Conservation (phyloP, 2,113 vertebrate species). For the Oreotragus oreotragus region DNA sequence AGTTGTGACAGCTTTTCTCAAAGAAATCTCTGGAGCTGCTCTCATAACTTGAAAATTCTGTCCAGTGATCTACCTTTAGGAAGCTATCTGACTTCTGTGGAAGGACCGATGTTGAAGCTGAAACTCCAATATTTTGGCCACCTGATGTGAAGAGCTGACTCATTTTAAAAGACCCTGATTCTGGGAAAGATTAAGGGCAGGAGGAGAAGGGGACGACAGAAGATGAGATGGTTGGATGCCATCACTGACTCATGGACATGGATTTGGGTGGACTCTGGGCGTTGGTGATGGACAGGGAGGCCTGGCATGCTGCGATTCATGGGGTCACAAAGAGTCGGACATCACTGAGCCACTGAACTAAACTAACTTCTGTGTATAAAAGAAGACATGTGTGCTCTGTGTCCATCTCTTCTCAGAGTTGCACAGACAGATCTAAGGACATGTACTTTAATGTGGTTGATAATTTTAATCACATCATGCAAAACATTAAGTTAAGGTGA, state of each 20-base stretch:
- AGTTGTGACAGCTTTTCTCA: background rate
- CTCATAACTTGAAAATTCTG: background rate
- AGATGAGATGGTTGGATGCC: background rate
- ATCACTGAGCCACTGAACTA: fast-evolving
- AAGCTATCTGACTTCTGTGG: background rate
- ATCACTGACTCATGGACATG: background rate
- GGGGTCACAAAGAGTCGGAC: fast-evolving
- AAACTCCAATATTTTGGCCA: background rate
- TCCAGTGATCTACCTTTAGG: background rate
- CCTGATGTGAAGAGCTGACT: background rate
- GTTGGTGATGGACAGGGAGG: background rate
- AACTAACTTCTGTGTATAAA: background rate
- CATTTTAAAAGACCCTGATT: background rate
- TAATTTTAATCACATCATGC: background rate
- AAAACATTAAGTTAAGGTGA: background rate
- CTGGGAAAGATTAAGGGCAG: background rate
- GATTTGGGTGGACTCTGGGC: background rate
- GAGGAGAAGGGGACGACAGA: background rate
- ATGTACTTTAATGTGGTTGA: background rate
- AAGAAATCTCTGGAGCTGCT: background rate
- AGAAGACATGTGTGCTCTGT: background rate
- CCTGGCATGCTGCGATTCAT: background rate
- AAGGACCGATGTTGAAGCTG: background rate
- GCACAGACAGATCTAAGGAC: background rate
- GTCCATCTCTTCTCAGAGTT: background rate